Percentiles rank a stretch among this genome's conserved stretches.
phyloP scores from a whole-genome alignment of 2,888 invertebrate species.

The Cristatella mucedo region DNA sequence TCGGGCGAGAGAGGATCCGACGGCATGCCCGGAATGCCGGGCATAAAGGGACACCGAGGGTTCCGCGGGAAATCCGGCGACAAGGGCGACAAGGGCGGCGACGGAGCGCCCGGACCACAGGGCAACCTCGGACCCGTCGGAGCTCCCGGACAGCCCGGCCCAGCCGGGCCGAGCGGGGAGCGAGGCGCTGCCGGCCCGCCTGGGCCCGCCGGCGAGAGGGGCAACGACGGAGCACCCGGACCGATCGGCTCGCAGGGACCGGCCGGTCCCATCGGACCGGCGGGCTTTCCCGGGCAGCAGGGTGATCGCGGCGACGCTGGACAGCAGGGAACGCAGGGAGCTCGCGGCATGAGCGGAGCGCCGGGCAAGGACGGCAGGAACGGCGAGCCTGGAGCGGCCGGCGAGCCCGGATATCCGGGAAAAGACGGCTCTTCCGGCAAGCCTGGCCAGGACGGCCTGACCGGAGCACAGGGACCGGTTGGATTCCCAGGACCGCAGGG shows the following conservation, averaged over 20 bases:
- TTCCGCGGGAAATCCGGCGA: not conserved
- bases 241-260: slow-evolving; percentile 8
- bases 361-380: slow-evolving; percentile 3
- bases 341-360: slow-evolving; percentile 2
- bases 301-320: slow-evolving; percentile 7
- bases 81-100: slow-evolving; percentile 4
- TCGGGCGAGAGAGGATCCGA: slow-evolving; percentile 3
- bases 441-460: slow-evolving; percentile 6
- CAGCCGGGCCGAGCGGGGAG: slow-evolving; percentile 8
- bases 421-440: slow-evolving; percentile 6
- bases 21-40: slow-evolving; percentile 1
- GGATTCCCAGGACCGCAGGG: too few species aligned
- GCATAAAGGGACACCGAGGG: slow-evolving; percentile 6
- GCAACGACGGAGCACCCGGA: slow-evolving; percentile 4
- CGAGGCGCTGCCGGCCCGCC: slow-evolving; percentile 5
- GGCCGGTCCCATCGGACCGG: too few species aligned
- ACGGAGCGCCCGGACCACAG: slow-evolving; percentile 7
- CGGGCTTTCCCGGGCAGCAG: slow-evolving; percentile 1
- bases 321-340: slow-evolving; percentile 10
- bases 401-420: slow-evolving; percentile 3
- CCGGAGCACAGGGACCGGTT: slow-evolving; percentile 8
- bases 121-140: slow-evolving; percentile 5
- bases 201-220: slow-evolving; percentile 1
- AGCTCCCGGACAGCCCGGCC: slow-evolving; percentile 10
- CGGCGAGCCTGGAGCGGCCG: slow-evolving; percentile 1